Base-by-base conservation (phyloP, 2,888 invertebrate genomes). In the Chymomyza caudatula region DNA sequence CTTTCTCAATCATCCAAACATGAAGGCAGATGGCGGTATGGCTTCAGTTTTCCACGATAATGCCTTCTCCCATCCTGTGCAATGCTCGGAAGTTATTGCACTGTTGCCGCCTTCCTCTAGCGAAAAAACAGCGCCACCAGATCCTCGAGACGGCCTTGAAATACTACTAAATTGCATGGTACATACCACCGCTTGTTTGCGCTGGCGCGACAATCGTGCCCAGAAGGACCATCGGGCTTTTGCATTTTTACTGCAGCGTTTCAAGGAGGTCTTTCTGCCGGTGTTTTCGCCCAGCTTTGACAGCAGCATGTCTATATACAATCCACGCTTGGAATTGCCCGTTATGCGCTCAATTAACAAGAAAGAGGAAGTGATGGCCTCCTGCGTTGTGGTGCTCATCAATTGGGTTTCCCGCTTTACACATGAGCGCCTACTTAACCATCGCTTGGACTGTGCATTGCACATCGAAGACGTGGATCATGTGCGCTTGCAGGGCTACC, bases 161-260 rank as follows among this genome's bases (percentile, higher is more conserved):
- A 94, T 95, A 70, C 91, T 98, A 29, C 92, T 98, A 44, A 97
- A 97, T 77, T 95, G 94, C 80, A 97, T 98, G 95, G 97, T 98
- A 4, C 94, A 96, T 49, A 96, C 98, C 87, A 95, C 97, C 13
- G 95, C 95, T 1, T 96, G 96, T 89, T 92, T 98, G 63, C 96
- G 97, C 87, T 98, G 98, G 98, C 94, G 95, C 65, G 97, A 97
- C 86, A 94, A 95, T 88, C 92, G 94, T 54, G 93, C 94, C 25
- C 93, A 94, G 78, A 96, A 96, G 89, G 94, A 96, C 80, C 93
- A 93, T 91, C 93, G 94, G 87, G 95, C 96, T 82, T 98, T 98
- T 90, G 95, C 95, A 70, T 98, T 98, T 92, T 91, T 98, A 60
- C 92, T 98, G 89, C 96, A 98, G 88, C 95, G 95, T 85, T 98